Evolutionary conservation across 2,888 invertebrate genomes (phyloP), one percentile per base, ranked within the genome.

Genomic region (Clusia tigrina): DNA sequence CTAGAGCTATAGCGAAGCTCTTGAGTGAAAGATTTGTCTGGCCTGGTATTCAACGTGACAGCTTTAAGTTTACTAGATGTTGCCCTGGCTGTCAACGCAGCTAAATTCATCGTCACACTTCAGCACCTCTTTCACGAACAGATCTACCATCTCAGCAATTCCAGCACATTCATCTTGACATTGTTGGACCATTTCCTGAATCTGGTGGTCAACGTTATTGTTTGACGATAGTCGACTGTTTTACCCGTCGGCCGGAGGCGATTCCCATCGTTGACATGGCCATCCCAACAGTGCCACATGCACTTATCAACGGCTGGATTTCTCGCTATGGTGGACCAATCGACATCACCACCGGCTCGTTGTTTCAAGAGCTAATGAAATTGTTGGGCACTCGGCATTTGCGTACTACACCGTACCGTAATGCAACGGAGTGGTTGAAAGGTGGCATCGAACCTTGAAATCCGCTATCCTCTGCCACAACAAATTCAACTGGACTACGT

Each of bases 311-410:
- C 2, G 46, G 37, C 23, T 66, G 66, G 66, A 62, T 67, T 23
- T 53, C 56, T 3, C 25, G 65, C 3, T 68, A 66, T 54, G 68
- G 64, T 3, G 60, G 65, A 12, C 67, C 65, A 12, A 9, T 38
- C 6, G 51, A 42, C 15, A 61, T 70, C 23, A 63, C 66, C 9
- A 15, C 42, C 15, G 20, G 10, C 12, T 2, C 64, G n/a, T 66
- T 67, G n/a, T 52, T 17, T 22, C n/a, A n/a, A n/a, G 59, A 60
- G 6, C 58, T 68, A 20, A 46, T 42, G 3, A 48, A 26, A 12
- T 18, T 55, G 18, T 37, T 53, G 2, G 60, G 60, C 12, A 58
- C 37, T 2, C 23, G 32, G 17, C 55, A 64, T 52, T 38, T 48
- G 9, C 55, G 24, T 32, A 60, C 57, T 18, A 64, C 54, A 1